Evolutionary conservation across 2,888 invertebrate genomes (phyloP).

Genomic region (Euplagia quadripunctaria): DNA sequence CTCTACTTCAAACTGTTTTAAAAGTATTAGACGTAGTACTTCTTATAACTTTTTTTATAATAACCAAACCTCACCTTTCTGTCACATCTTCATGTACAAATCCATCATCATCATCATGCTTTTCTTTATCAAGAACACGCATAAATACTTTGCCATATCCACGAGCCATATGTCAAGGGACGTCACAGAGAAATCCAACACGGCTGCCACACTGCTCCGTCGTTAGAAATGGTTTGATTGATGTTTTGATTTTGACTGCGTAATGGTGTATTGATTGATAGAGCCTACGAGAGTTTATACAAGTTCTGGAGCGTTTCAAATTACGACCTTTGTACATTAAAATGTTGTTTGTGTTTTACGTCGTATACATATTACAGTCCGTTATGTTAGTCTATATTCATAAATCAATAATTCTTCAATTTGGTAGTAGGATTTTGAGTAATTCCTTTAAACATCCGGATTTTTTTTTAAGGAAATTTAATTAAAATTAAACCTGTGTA

Average conservation of each 20-base stretch:
- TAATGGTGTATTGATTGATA: conserved; percentile 48
- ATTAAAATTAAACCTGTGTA: neutral
- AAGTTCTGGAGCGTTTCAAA: conserved; percentile 12
- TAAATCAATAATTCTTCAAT: neutral
- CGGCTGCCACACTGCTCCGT: conserved; percentile 25
- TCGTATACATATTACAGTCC: neutral
- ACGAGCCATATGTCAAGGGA: conserved; percentile 42
- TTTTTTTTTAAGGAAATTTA: neutral
- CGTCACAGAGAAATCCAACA: conserved; percentile 35
- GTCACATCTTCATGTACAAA: neutral
- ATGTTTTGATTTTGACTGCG: conserved; percentile 44
- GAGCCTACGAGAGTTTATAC: conserved; percentile 26
- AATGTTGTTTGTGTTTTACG: neutral
- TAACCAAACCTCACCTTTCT: too few relatives aligned
- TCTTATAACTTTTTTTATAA: too few relatives aligned
- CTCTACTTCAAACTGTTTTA: too few relatives aligned
- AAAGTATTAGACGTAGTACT: too few relatives aligned
- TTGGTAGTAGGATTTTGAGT: too few relatives aligned
- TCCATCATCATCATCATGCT: conserved; percentile 6
- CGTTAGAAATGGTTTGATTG: conserved; percentile 56
- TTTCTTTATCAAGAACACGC: neutral
- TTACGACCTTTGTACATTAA: neutral
- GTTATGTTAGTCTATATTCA: too few relatives aligned
- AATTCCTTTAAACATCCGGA: too few relatives aligned
- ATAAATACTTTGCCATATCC: conserved; percentile 5